These are phyloP conservation scores for Phalanger gymnotis DNA, from an alignment of 2,797 vertebrate genomes.

Conservation along the genomic window DNA sequence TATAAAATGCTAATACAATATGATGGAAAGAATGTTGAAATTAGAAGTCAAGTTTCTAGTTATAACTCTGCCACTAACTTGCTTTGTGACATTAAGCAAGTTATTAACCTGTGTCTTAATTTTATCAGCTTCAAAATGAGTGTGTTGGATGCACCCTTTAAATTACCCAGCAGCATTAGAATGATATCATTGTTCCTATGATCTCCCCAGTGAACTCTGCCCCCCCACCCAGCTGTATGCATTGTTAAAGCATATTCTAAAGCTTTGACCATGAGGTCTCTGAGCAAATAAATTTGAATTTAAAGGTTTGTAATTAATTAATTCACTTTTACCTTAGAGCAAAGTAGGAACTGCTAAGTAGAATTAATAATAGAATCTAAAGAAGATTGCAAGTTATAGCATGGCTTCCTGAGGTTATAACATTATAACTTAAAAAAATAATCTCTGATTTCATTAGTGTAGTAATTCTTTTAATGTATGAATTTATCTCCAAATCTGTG, in stretches of 20 bases:
- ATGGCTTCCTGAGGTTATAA: neutral
- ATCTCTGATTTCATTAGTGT: neutral
- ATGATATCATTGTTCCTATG: neutral
- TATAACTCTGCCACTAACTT: neutral
- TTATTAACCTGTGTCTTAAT: neutral
- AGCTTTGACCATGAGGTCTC: neutral
- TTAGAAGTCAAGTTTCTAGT: neutral
- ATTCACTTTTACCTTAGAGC: neutral
- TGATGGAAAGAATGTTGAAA: neutral
- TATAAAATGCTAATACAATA: neutral
- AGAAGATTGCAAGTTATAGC: neutral
- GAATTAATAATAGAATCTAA: neutral
- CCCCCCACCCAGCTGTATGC: neutral
- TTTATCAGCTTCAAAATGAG: neutral
- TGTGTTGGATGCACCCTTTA: neutral
- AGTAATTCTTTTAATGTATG: neutral
- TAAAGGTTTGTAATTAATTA: neutral
- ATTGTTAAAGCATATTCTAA: neutral
- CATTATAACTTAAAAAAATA: neutral
- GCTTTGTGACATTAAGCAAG: neutral
- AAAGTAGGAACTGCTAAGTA: neutral
- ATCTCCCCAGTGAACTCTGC: too few relatives aligned
- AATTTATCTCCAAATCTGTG: neutral
- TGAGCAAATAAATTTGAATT: neutral
- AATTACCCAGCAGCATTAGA: neutral